Base-by-base conservation (phyloP, 2,113 vertebrate genomes). In the Cebus imitator region DNA sequence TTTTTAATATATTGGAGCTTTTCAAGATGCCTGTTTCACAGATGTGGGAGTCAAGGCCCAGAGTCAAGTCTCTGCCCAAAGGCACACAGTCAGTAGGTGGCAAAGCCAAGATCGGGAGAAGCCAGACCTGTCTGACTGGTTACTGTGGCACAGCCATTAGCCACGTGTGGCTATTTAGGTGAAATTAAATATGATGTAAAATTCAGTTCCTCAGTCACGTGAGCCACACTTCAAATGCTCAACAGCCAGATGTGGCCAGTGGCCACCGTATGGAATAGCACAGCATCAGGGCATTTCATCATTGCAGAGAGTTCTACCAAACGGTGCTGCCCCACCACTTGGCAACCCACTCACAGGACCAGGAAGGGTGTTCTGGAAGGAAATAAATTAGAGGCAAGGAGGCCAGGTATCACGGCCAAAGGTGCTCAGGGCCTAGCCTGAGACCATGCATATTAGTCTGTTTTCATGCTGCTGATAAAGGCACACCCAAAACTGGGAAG, bases 281-380 rank as follows among this genome's bases (percentile, higher is more conserved):
- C 9, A 18, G 70, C 21, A 20, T 1, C 2, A 0, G 7, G 57
- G 18, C 48, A 6, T 6, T n/a, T 50, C 8, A 1, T 64, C 25
- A 0, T 4, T 11, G 7, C 4, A 20, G 89, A 68, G n/a, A 30
- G 30, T 14, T 57, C 23, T 30, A 11, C 3, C 21, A 32, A 50
- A 48, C 17, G 0, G n/a, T 10, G 30, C 40, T 40, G 18, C 85
- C 40, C 73, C 4, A 0, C 8, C 3, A 18, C 86, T 13, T 7
- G 23, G n/a, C 70, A 8, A 35, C 48, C n/a, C 16, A 4, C 45
- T 11, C 40, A 10, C 27, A n/a, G 91, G 5, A 20, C 43, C 8
- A 0, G 1, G 8, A 25, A 79, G 87, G 81, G 52, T 6, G 5
- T 9, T 0, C 58, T 25, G 13, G 83, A 72, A 83, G 78, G 50